phyloP scores from a whole-genome alignment of 2,113 vertebrate genomes.

The Condylura cristata region DNA sequence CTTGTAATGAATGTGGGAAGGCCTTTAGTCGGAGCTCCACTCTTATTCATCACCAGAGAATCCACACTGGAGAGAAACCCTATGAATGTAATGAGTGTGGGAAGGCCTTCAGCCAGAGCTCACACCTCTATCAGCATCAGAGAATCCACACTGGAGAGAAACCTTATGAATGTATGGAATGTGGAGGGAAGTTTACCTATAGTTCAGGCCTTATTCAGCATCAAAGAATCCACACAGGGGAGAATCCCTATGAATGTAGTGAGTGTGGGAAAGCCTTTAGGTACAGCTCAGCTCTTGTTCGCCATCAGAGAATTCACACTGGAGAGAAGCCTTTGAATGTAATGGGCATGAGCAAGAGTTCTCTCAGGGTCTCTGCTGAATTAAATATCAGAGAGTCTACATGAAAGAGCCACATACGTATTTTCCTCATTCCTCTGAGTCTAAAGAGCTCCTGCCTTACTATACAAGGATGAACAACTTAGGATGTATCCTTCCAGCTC shows the following conservation, averaged over 20 bases:
- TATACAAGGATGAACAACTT: conserved; percentile 10
- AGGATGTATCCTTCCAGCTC: background rate
- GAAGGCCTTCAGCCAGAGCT: conserved; percentile 83
- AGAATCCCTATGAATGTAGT: conserved; percentile 80
- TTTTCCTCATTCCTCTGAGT: conserved; percentile 41
- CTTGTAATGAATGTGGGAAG: conserved; percentile 85
- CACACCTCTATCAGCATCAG: conserved; percentile 82
- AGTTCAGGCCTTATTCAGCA: conserved; percentile 84
- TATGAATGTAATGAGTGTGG: conserved; percentile 81
- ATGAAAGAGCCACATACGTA: conserved; percentile 43
- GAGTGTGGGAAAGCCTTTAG: conserved; percentile 82
- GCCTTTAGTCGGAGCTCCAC: conserved; percentile 83
- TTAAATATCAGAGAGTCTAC: conserved; percentile 69
- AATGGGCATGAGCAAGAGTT: conserved; percentile 69
- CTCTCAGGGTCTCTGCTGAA: conserved; percentile 68
- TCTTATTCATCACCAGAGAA: conserved; percentile 82
- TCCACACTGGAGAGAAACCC: conserved; percentile 82
- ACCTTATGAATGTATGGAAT: conserved; percentile 81
- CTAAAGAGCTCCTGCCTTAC: conserved; percentile 56
- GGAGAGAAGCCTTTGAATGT: conserved; percentile 81
- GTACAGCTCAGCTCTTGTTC: conserved; percentile 80
- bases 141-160: conserved; percentile 84
- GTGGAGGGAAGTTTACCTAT: conserved; percentile 81
- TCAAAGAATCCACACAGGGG: conserved; percentile 81
- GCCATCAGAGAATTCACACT: conserved; percentile 81